phyloP scores from a whole-genome alignment of 2,797 vertebrate species.

The Alectoris magna region DNA sequence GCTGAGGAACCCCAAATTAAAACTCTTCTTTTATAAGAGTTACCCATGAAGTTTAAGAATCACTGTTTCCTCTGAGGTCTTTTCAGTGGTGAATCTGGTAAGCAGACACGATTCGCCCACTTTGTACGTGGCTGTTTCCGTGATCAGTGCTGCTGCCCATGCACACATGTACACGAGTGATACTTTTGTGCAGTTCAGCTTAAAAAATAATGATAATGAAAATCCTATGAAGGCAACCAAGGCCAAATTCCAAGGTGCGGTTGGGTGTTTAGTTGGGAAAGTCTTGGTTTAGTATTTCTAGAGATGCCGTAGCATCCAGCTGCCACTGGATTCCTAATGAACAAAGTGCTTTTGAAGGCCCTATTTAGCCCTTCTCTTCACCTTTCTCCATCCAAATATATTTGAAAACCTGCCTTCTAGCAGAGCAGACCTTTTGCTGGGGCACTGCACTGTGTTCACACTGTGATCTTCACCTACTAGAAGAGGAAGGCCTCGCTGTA shows the following conservation, averaged over 20 bases:
- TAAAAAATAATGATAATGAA: neutral
- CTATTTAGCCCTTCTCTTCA: neutral
- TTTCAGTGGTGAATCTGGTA: constrained; percentile 19
- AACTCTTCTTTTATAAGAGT: neutral
- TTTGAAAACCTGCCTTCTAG: neutral
- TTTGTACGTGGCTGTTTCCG: neutral
- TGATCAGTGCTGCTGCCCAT: neutral
- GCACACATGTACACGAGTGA: neutral
- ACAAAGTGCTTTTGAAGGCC: neutral
- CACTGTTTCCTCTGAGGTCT: neutral
- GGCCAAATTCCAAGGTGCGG: neutral
- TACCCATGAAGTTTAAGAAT: neutral
- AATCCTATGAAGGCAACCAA: neutral
- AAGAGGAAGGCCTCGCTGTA: rapidly evolving
- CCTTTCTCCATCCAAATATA: neutral
- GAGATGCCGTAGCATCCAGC: neutral
- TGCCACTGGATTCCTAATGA: neutral
- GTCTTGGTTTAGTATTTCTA: neutral
- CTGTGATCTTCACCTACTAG: neutral
- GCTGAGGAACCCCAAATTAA: neutral
- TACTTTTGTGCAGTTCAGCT: neutral
- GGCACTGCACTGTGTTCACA: neutral
- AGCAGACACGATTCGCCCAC: neutral
- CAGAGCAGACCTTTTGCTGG: neutral
- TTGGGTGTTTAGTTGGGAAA: neutral